phyloP scores from a whole-genome alignment of 1,140 invertebrate species.

The Cryptotermes secundus region DNA sequence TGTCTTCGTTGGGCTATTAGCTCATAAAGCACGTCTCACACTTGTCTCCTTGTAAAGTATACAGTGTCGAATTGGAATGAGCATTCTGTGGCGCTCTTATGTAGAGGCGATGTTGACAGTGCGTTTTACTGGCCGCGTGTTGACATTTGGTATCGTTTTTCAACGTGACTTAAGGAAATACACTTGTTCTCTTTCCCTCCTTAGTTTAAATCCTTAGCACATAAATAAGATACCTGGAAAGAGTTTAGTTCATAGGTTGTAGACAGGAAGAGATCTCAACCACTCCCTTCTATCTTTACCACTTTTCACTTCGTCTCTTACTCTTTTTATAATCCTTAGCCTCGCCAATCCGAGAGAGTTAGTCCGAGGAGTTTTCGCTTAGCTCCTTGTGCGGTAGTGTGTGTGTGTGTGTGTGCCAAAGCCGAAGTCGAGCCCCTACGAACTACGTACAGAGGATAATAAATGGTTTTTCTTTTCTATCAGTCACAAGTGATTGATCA shows the following conservation, averaged over 20 bases:
- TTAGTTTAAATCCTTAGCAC: background rate
- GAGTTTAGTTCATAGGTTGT: background rate
- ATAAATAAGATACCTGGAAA: background rate
- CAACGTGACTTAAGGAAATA: background rate
- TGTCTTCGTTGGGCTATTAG: too few relatives aligned
- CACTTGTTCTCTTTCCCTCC: background rate
- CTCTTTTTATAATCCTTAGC: background rate
- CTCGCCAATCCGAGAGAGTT: background rate
- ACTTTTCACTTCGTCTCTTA: background rate
- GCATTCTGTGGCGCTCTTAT: too few relatives aligned
- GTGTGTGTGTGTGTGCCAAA: too few relatives aligned
- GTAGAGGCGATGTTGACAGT: too few relatives aligned
- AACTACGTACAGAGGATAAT: constrained; percentile 26
- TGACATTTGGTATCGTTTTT: background rate
- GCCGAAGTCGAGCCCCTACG: background rate
- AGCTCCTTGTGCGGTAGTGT: too few relatives aligned
- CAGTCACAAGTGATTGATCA: constrained; percentile 37
- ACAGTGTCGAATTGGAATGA: too few relatives aligned
- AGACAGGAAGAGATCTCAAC: background rate
- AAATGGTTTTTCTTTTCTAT: constrained; percentile 38
- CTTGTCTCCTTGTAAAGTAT: too few relatives aligned
- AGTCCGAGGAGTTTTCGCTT: background rate
- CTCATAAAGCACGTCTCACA: too few relatives aligned
- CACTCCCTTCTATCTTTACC: background rate
- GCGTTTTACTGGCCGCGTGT: too few relatives aligned